phyloP scores from a whole-genome alignment of 2,797 vertebrate genomes.

The Florisuga fusca region DNA sequence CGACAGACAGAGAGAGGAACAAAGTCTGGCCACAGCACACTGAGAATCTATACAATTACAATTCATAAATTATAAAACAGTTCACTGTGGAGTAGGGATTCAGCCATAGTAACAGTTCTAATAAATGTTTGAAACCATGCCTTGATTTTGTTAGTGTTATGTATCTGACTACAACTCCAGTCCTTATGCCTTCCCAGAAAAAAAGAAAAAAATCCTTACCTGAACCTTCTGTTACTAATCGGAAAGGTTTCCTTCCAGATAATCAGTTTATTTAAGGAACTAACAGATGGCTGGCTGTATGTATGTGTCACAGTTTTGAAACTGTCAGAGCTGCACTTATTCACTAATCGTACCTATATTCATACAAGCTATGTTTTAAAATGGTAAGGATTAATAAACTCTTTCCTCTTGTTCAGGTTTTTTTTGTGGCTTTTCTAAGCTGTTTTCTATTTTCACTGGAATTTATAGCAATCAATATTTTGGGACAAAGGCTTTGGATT shows the following conservation, averaged over 20 bases:
- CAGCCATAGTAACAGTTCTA: neutral
- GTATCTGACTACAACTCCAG: neutral
- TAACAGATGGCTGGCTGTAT: neutral
- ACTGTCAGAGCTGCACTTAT: constrained; percentile 48
- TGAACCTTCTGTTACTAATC: constrained; percentile 1
- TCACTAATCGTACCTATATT: constrained; percentile 36
- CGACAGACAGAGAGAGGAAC: neutral
- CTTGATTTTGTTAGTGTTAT: neutral
- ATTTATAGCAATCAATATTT: constrained; percentile 62
- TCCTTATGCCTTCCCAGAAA: neutral
- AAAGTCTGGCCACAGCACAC: neutral
- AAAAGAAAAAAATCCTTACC: neutral
- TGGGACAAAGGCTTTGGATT: constrained; percentile 56
- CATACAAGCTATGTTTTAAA: constrained; percentile 53
- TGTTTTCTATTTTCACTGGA: constrained; percentile 62
- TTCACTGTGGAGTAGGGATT: neutral
- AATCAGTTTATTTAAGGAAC: constrained; percentile 42
- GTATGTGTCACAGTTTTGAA: constrained; percentile 42
- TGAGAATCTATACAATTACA: constrained; percentile 45
- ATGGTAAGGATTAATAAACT: constrained; percentile 42
- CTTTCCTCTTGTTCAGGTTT: constrained; percentile 11
- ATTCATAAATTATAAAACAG: constrained; percentile 37
- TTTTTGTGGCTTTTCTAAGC: constrained; percentile 51
- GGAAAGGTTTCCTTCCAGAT: constrained; percentile 28
- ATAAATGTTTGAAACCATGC: constrained; percentile 42